phyloP scores from a whole-genome alignment of 2,888 invertebrate genomes.

The Scaptomyza tumidula region DNA sequence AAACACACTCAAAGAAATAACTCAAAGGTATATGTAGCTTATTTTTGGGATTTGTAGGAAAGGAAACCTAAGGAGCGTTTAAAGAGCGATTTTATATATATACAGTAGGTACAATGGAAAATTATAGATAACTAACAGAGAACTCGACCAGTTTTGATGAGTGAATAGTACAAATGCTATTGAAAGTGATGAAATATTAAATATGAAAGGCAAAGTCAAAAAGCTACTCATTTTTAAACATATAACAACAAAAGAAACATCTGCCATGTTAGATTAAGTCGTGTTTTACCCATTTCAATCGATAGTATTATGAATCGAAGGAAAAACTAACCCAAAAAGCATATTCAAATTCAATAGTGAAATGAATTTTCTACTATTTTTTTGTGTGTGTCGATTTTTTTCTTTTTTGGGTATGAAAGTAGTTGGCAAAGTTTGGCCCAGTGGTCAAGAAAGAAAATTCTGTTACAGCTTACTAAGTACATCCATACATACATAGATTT shows the following conservation, averaged over 20 bases:
- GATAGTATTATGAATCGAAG: not conserved
- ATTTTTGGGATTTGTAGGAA: not conserved
- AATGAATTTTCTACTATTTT: not conserved
- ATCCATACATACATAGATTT: conserved; percentile 4
- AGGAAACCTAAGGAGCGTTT: not conserved
- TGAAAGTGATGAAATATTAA: not conserved
- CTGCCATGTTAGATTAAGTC: too few relatives aligned
- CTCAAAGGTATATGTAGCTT: not conserved
- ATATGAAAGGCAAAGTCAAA: not conserved
- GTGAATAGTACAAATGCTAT: not conserved
- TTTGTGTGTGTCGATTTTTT: too few relatives aligned
- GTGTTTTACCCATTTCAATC: not conserved
- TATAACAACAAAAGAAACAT: too few relatives aligned
- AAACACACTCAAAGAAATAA: too few relatives aligned
- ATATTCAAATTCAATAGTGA: not conserved
- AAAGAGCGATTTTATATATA: too few relatives aligned
- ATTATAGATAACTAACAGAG: not conserved
- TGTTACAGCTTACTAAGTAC: not conserved
- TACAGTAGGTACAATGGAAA: too few relatives aligned
- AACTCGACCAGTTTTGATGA: not conserved
- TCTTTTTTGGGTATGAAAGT: conserved; percentile 3
- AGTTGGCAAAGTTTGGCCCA: conserved; percentile 10
- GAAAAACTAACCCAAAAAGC: too few relatives aligned
- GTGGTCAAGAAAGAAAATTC: conserved; percentile 28
- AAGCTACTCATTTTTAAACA: too few relatives aligned